These are phyloP conservation scores for Drosophila kohkoa DNA, from an alignment of 1,140 invertebrate species.

Conservation along the genomic window DNA sequence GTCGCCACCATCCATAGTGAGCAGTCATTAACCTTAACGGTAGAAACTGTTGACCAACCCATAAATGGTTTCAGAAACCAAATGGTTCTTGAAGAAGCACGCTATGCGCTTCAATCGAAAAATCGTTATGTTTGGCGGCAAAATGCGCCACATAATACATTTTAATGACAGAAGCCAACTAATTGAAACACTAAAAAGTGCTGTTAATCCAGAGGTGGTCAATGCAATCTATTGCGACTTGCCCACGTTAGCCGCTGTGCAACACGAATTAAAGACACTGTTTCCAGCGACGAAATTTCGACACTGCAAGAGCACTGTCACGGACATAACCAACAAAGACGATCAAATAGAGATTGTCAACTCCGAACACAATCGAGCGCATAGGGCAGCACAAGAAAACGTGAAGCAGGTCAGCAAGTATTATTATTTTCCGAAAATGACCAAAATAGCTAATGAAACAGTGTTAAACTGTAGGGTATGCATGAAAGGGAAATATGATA, in stretches of 20 bases:
- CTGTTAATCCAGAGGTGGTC: background rate
- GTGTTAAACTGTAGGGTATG: background rate
- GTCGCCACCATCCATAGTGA: conserved; percentile 47
- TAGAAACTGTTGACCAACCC: conserved; percentile 13
- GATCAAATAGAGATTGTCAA: background rate
- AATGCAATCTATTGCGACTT: conserved; percentile 5
- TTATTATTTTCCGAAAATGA: background rate
- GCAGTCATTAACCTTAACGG: background rate
- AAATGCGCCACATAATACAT: conserved; percentile 11
- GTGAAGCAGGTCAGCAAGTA: background rate
- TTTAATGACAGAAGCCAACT: background rate
- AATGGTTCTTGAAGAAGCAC: conserved; percentile 13
- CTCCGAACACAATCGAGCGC: background rate
- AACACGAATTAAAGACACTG: background rate
- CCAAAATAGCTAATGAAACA: background rate
- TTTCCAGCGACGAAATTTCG: background rate
- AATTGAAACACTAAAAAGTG: background rate
- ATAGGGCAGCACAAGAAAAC: background rate
- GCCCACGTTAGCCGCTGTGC: background rate
- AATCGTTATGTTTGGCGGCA: conserved; percentile 6
- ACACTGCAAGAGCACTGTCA: background rate
- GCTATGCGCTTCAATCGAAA: background rate
- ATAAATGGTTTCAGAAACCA: conserved; percentile 24
- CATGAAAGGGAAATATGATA: conserved; percentile 14
- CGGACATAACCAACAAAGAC: background rate